Evolutionary conservation across 2,888 invertebrate species (phyloP).

Genomic region (Odontomyia ornata): DNA sequence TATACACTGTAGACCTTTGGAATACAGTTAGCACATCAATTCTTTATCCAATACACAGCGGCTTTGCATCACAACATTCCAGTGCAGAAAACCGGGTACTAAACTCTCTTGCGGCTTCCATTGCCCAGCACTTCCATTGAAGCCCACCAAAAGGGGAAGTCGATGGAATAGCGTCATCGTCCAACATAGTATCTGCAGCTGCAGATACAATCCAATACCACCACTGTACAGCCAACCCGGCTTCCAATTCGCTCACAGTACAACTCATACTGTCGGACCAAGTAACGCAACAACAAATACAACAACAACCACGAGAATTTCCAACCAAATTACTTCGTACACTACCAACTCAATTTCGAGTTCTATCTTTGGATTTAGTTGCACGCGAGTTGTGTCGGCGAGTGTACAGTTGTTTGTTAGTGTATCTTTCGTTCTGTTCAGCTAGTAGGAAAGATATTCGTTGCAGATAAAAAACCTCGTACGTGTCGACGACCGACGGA

Average conservation of each 20-base stretch:
- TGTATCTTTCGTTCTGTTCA: neutral
- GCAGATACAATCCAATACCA: too few relatives aligned
- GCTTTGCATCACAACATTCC: neutral
- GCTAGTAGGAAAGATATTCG: neutral
- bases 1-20: neutral
- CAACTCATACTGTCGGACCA: neutral
- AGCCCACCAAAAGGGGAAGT: neutral
- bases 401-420: neutral
- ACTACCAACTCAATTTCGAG: neutral
- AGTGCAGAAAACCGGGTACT: neutral
- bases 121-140: neutral
- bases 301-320: neutral
- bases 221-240: constrained; percentile 1
- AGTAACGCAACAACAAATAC: neutral
- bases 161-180: neutral
- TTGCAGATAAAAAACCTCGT: constrained; percentile 4
- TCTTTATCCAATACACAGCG: neutral
- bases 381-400: constrained; percentile 35
- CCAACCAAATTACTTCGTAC: neutral
- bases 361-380: constrained; percentile 15
- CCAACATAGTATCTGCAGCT: neutral
- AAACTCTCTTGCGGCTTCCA: neutral
- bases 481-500: constrained; percentile 25
- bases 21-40: neutral
- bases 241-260: constrained; percentile 5